Base-by-base conservation (phyloP, 1,140 invertebrate species). In the Eriosoma lanigerum region DNA sequence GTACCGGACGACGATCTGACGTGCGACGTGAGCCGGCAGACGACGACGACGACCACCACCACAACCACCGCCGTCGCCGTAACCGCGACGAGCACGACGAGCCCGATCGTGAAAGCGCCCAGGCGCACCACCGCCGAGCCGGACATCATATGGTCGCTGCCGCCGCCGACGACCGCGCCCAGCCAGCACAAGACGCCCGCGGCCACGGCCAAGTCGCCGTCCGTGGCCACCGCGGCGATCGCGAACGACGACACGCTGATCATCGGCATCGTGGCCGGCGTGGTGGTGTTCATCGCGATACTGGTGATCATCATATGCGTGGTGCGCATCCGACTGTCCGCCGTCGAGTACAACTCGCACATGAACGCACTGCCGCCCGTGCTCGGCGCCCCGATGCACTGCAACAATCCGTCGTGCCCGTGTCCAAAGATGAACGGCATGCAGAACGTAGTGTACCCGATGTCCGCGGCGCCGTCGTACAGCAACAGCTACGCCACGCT, bases 201-300 rank as follows among this genome's bases (percentile, higher is more conserved):
- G 2, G 86, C 89, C 2, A 88, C 89, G 24, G 64, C 64, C 19
- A 83, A 83, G 72, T 66, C 82, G 19, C 83, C 88, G 87, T 82
- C 21, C 83, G 13, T 56, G 8, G 56, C 81, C 21, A 82, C 89
- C 12, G 88, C 89, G 4, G 88, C 89, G 6, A 88, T 93, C 0
- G 91, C 89, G 62, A 96, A 95, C 82, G 94, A 96, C 83, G 95
- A 97, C 83, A 95, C 94, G 3, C 85, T 97, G 0, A 96, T 97
- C 68, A 96, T 96, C 75, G 94, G 94, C 5, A 96, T 96, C 82
- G 94, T 96, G 0, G 94, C 93, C 2, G 94, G 94, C 19, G 94
- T 96, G 1, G 93, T 96, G 17, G 93, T 92, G 2, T 94, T 97
- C 83, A 95, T 96, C 68, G 92, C 93, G 13, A 91, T 96, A 81